Evolutionary conservation across 2,113 vertebrate species (phyloP), one percentile per base, ranked within the genome.

Genomic region (Pao palembangensis): DNA sequence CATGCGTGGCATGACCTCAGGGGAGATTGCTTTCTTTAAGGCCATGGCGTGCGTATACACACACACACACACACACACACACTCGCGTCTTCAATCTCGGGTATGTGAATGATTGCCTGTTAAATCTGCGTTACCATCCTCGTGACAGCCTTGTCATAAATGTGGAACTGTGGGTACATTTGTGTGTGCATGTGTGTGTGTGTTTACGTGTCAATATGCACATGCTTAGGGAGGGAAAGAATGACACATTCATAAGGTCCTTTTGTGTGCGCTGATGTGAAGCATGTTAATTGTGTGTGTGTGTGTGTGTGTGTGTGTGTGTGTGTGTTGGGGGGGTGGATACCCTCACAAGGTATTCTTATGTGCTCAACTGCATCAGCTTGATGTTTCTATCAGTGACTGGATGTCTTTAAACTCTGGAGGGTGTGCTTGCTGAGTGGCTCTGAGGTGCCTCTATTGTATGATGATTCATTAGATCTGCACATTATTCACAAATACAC

Each of bases 81-180:
- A 69, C 72, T 74, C 52, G 66, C 63, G 79, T 63, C 60, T 70
- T 49, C 58, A 71, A 76, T 71, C 73, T 77, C 19, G 49, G 71
- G 61, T 47, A 50, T 61, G 68, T 82, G 78, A 86, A 84, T 76
- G 65, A 55, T 28, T 80, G 73, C 77, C 71, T 82, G 75, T 86
- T 78, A 83, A 83, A 75, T 77, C 66, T 68, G 60, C 67, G 52
- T 61, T 71, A 58, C 56, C 71, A 71, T 83, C 80, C 60, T 79
- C 67, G 20, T 76, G 74, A 83, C 69, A 68, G 74, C 78, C 80
- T 57, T 46, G 46, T 81, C 65, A 67, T 46, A 15, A 75, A 66
- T 76, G 59, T 74, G 67, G 62, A 31, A 20, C 50, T 61, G 12
- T 61, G n/a, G 21, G 17, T 68, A 53, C 70, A 5, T 70, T 47